A percentile compares a stretch with the other conserved stretches of the same genome.
These are phyloP conservation scores for Tachystola acroxantha DNA, from an alignment of 2,888 invertebrate species.

Conservation along the genomic window DNA sequence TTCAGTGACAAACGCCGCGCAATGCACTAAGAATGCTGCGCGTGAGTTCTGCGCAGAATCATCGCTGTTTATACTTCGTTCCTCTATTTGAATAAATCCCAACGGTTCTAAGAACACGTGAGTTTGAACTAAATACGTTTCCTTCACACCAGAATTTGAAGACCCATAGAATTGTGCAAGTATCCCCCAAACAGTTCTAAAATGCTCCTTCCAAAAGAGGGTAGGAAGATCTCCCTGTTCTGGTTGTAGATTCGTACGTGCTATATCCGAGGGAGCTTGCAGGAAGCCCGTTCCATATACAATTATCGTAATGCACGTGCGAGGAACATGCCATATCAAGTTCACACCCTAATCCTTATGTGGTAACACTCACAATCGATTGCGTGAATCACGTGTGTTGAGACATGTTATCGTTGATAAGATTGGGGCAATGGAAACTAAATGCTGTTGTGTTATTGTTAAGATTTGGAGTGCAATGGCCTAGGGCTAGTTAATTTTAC, in stretches of 20 bases:
- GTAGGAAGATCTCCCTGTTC: background rate
- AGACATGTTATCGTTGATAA: background rate
- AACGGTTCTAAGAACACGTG: constrained; percentile 41
- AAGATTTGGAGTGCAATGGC: constrained; percentile 3
- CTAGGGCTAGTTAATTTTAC: no score
- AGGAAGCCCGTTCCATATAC: constrained; percentile 32
- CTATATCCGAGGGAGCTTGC: constrained; percentile 39
- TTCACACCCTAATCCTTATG: constrained; percentile 26
- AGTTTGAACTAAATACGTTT: constrained; percentile 33
- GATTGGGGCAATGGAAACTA: no score
- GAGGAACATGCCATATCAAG: constrained; percentile 15
- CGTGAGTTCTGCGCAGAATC: constrained; percentile 20
- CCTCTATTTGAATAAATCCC: constrained; percentile 30
- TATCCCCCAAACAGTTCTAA: background rate
- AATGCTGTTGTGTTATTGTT: background rate
- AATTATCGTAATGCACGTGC: constrained; percentile 21
- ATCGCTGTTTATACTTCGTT: constrained; percentile 23
- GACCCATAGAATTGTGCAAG: background rate
- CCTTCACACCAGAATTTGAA: background rate
- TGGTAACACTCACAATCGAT: constrained; percentile 25
- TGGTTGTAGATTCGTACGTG: constrained; percentile 37
- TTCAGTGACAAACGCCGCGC: constrained; percentile 1
- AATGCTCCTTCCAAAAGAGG: background rate
- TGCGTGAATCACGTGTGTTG: constrained; percentile 15
- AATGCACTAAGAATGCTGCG: constrained; percentile 21